Base-by-base conservation (phyloP, 1,140 invertebrate species). In the Neodiprion virginianus region DNA sequence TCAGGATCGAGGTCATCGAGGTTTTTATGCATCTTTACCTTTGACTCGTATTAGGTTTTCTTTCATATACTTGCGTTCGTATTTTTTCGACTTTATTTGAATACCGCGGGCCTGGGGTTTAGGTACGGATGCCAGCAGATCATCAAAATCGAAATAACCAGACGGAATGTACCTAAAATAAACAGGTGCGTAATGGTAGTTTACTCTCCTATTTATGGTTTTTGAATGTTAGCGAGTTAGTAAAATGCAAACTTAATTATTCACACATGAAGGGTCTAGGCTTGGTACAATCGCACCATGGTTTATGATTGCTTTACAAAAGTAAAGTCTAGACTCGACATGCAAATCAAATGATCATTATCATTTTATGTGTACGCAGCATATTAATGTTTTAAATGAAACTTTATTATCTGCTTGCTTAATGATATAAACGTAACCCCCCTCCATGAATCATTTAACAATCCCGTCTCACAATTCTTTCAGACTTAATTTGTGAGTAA, bases 171-270 rank as follows among this genome's bases (percentile, higher is more conserved):
- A 76, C 79, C 79, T 81, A 76, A 75, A 74, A 74, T 53, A 50
- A 79, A 79, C 80, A 85, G 83, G 83, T 84, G 83, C 83, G 83
- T 85, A 86, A 71, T 74, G 67, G 80, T 81, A 82, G 81, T 75
- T 78, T 77, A n/a, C 28, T 40, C 17, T 53, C 53, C 71, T 47
- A 53, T 67, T 73, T 73, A 28, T 67, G 61, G 66, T 67, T 28
- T 72, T 65, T 72, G 49, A 67, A 53, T 70, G 66, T 71, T n/a
- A 68, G 61, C 50, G 67, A 17, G 68, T 65, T 61, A 71, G 66
- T 12, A 14, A 69, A 67, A 48, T 47, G 8, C 12, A 48, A 40
- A 21, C 47, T 48, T 7, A 73, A n/a, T 69, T 17, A 14, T 21
- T 69, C 12, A 11, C 17, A 69, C 67, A 21, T 69, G 67, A 12